Conservation (phyloP, 1,140 invertebrate genomes). For the Branchinecta lindahli region DNA sequence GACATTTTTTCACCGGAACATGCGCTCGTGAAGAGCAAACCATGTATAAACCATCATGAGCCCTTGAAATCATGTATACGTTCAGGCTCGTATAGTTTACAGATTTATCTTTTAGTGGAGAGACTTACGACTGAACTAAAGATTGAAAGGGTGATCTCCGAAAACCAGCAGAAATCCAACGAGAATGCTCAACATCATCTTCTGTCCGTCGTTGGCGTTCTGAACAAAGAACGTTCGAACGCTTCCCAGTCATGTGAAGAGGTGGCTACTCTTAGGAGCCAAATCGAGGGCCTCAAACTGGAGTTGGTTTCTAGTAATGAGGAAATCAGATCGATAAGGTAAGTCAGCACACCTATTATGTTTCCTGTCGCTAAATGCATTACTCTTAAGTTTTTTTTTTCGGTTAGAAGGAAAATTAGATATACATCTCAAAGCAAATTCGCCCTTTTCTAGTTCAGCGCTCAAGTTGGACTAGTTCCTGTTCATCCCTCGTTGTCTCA, state of each 20-base stretch:
- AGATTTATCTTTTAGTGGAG: neutral
- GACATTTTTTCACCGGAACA: too few relatives aligned
- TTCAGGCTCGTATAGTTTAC: too few relatives aligned
- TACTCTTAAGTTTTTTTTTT: too few relatives aligned
- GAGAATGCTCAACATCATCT: neutral
- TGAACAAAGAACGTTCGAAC: neutral
- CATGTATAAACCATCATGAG: too few relatives aligned
- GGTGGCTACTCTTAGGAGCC: neutral
- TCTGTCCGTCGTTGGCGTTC: neutral
- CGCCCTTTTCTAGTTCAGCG: too few relatives aligned
- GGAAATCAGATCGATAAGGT: neutral
- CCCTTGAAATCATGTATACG: too few relatives aligned
- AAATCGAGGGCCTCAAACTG: neutral
- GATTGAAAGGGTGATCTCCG: neutral
- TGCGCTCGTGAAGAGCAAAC: too few relatives aligned
- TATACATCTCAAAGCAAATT: too few relatives aligned
- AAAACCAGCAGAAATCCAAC: neutral
- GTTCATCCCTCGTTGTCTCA: too few relatives aligned
- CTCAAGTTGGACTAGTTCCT: too few relatives aligned
- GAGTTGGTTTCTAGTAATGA: neutral
- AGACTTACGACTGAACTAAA: neutral
- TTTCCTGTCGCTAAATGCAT: too few relatives aligned
- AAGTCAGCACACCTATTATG: neutral
- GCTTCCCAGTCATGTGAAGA: neutral
- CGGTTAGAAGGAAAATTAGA: too few relatives aligned